Percentiles rank a stretch among this genome's conserved stretches.
Conservation (phyloP, 1,140 invertebrate species). For the Palaemon carinicauda region DNA sequence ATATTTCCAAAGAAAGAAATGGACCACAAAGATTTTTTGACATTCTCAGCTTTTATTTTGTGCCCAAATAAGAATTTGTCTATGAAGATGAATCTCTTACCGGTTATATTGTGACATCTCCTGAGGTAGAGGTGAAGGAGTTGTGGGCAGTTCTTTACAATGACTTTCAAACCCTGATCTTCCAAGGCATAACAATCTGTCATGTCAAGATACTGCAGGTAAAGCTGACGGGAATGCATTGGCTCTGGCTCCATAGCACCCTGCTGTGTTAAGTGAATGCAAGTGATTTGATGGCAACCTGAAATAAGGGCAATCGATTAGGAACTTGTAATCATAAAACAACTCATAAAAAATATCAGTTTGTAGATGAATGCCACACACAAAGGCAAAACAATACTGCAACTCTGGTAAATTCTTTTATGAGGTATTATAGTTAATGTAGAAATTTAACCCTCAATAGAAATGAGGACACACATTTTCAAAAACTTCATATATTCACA, state of each 20-base stretch:
- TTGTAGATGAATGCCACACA: too few relatives aligned
- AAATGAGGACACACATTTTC: too few relatives aligned
- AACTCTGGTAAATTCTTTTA: too few relatives aligned
- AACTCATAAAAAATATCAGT: too few relatives aligned
- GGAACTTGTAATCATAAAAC: too few relatives aligned
- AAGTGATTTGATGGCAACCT: conserved; percentile 77
- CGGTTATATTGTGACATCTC: conserved; percentile 84
- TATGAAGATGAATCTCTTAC: conserved; percentile 64
- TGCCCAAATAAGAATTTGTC: neutral
- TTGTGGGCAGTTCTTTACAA: conserved; percentile 85
- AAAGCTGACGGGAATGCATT: conserved; percentile 65
- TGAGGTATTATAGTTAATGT: too few relatives aligned
- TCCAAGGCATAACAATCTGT: conserved; percentile 86
- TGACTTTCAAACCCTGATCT: conserved; percentile 81
- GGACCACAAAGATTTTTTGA: too few relatives aligned
- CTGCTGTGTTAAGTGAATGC: conserved; percentile 74
- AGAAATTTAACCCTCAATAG: too few relatives aligned
- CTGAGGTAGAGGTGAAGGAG: conserved; percentile 87
- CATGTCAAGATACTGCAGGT: conserved; percentile 65
- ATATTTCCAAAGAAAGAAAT: too few relatives aligned
- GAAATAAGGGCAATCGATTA: neutral
- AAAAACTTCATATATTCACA: too few relatives aligned
- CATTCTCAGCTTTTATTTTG: too few relatives aligned
- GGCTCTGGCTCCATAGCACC: conserved; percentile 69
- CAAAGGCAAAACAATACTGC: too few relatives aligned